A percentile compares a stretch with the other conserved stretches of the same genome.
Conservation (phyloP, 2,888 invertebrate species). For the Campoplex capitator region DNA sequence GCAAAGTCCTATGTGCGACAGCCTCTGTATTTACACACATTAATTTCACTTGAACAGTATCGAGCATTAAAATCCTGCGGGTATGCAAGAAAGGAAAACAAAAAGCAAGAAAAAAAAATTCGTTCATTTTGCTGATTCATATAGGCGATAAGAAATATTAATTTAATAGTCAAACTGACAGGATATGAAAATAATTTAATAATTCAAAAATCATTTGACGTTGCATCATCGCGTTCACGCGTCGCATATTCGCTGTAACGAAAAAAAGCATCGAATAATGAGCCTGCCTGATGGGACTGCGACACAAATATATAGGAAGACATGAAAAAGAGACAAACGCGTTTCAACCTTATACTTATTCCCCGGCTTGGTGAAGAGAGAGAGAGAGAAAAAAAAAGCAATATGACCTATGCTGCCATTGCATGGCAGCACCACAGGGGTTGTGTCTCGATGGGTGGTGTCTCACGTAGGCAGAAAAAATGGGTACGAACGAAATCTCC, state of each 20-base stretch:
- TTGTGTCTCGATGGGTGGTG: conserved; percentile 31
- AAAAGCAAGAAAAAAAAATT: not conserved
- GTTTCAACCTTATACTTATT: not conserved
- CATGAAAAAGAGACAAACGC: not conserved
- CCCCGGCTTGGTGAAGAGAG: not conserved
- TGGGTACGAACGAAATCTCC: conserved; percentile 56
- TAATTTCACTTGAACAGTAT: not conserved
- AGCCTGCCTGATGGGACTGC: too few relatives aligned
- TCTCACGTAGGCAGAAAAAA: conserved; percentile 57
- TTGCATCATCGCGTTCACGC: too few relatives aligned
- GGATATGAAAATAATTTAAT: not conserved
- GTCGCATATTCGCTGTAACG: not conserved
- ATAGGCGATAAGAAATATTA: too few relatives aligned
- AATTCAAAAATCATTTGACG: not conserved
- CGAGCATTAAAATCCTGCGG: not conserved
- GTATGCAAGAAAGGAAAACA: not conserved
- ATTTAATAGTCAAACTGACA: not conserved
- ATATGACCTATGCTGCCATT: conserved; percentile 39
- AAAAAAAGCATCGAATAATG: not conserved
- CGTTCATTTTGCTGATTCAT: not conserved
- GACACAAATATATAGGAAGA: not conserved
- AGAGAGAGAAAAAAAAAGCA: conserved; percentile 22
- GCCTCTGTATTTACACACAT: not conserved
- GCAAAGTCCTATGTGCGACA: not conserved
- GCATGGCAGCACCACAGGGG: conserved; percentile 31